Evolutionary conservation across 1,140 invertebrate species (phyloP), one percentile per base, ranked within the genome.

Genomic region (Maniola jurtina): DNA sequence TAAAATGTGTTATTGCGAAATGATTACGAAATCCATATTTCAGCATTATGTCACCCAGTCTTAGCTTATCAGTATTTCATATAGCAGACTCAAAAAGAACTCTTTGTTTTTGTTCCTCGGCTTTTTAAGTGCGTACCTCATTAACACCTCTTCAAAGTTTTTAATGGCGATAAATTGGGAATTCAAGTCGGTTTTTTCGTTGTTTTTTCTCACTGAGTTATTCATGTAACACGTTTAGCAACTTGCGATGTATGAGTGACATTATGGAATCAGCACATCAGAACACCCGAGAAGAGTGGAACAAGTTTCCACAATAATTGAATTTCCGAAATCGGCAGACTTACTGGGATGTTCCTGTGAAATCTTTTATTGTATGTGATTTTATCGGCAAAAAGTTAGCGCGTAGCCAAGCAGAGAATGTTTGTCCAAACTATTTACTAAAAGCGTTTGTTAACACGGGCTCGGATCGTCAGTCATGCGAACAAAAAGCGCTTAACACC

Each of bases 221-320:
- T 86, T 84, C 78, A 77, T 72, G 66, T 80, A 75, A 83, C 76
- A 78, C 75, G 77, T 79, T 80, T 77, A 78, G 76, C 59, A 58
- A 74, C 75, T 80, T 75, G 70, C 67, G 75, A 80, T 81, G 77
- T 83, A 79, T 77, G 74, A 76, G 73, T 72, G 70, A 66, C 71
- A 87, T 86, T 85, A 85, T 80, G 71, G 78, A 85, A 79, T 84
- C 84, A 84, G 73, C 80, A 83, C 83, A 88, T 86, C 76, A 75
- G 63, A 68, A 71, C 70, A 66, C 66, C 62, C 63, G 73, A 76
- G 60, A 60, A 61, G 72, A 66, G 68, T 55, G 61, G 71, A 80
- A 73, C 81, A 79, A 75, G 84, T 81, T 78, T 77, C 66, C 66
- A 45, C 66, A 72, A 74, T 83, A 82, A 82, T 83, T 81, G 80